Evolutionary conservation across 2,797 vertebrate species (phyloP).

Genomic region (Sebastes taczanowskii): DNA sequence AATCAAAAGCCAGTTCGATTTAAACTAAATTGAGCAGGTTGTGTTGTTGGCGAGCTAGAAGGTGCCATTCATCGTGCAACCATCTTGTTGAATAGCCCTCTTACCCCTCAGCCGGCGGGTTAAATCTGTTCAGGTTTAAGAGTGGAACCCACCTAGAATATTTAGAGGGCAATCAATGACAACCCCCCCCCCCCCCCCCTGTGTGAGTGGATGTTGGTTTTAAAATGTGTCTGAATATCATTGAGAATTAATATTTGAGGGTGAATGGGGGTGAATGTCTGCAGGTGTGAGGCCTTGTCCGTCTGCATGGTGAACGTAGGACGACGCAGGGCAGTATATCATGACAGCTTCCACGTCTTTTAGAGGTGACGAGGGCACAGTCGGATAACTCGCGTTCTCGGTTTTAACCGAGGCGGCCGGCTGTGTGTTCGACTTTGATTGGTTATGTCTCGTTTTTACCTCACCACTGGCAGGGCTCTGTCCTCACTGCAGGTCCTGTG

Average conservation of each 20-base stretch:
- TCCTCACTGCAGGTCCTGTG: slow-evolving; percentile 62
- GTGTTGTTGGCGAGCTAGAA: slow-evolving; percentile 3
- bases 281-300: slow-evolving; percentile 17
- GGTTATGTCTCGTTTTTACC: slow-evolving; percentile 71
- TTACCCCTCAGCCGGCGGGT: slow-evolving; percentile 2
- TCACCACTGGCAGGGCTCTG: slow-evolving; percentile 67
- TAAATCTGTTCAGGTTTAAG: slow-evolving; percentile 19
- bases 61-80: slow-evolving; percentile 11
- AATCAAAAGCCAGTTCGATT: slow-evolving; percentile 36
- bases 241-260: slow-evolving; percentile 2
- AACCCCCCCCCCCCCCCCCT: background rate
- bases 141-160: slow-evolving; percentile 4
- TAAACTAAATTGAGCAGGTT: slow-evolving; percentile 3
- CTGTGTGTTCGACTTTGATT: slow-evolving; percentile 37
- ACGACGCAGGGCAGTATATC: background rate
- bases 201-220: slow-evolving; percentile 24
- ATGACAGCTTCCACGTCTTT: slow-evolving; percentile 25
- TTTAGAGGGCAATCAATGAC: slow-evolving; percentile 29
- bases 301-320: background rate
- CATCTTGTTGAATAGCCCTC: slow-evolving; percentile 21
- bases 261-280: slow-evolving; percentile 10
- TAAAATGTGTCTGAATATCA: background rate
- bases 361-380: background rate
- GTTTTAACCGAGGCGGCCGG: background rate
- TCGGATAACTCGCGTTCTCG: background rate